phyloP scores from a whole-genome alignment of 2,888 invertebrate species.

The Nymphalis c-album region DNA sequence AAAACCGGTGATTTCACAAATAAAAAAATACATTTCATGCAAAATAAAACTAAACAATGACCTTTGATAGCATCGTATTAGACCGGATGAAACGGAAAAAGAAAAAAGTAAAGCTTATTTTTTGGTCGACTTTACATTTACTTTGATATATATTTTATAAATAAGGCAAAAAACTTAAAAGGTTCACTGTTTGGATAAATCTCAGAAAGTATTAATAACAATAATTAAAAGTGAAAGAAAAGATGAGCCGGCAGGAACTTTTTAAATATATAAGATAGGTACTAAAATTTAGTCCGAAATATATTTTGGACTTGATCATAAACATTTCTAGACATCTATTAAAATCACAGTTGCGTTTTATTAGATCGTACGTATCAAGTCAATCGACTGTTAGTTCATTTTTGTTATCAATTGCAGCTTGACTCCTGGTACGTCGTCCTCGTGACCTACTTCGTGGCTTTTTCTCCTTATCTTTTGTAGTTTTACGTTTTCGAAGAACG shows the following conservation, averaged over 20 bases:
- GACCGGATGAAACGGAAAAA: conserved; percentile 9
- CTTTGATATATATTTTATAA: conserved; percentile 1
- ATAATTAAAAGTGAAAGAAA: conserved; percentile 2
- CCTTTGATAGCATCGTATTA: background rate
- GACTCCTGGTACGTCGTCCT: conserved; percentile 72
- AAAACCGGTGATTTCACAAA: conserved; percentile 40
- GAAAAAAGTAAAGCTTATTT: conserved; percentile 18
- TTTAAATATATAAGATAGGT: conserved; percentile 1
- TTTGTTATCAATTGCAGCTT: conserved; percentile 57
- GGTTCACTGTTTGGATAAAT: background rate
- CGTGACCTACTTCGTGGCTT: conserved; percentile 68
- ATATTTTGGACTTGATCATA: conserved; percentile 43
- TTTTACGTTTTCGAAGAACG: conserved; percentile 66
- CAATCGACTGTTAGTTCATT: conserved; percentile 61
- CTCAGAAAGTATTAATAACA: background rate
- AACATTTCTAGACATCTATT: conserved; percentile 54
- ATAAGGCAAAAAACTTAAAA: background rate
- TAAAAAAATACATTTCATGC: conserved; percentile 32
- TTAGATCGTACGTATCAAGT: conserved; percentile 52
- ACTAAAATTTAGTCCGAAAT: conserved; percentile 14
- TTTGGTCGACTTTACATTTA: conserved; percentile 25
- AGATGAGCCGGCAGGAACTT: conserved; percentile 23
- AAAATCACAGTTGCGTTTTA: conserved; percentile 62
- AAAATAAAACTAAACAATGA: conserved; percentile 16
- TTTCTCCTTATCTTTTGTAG: conserved; percentile 53